phyloP scores from a whole-genome alignment of 2,888 invertebrate species.

The Dicycla oo region DNA sequence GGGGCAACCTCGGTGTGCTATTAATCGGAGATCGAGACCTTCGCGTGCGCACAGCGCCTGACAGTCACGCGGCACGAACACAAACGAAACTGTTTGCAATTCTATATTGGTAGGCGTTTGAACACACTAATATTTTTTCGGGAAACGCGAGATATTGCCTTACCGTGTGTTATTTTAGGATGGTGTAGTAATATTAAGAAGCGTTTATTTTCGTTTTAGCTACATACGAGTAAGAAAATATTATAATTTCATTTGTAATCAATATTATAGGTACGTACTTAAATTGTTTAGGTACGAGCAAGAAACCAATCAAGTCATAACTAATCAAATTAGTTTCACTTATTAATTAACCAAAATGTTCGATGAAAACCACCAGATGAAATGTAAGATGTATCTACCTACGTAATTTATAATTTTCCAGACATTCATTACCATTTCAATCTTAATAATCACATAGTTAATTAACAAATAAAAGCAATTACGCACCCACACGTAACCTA shows the following conservation, averaged over 20 bases:
- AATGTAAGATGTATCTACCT: slow-evolving; percentile 8
- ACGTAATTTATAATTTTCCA: slow-evolving; percentile 23
- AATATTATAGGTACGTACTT: no score
- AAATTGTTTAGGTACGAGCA: neutral
- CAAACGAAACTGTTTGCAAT: slow-evolving; percentile 75
- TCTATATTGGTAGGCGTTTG: slow-evolving; percentile 79
- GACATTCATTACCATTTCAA: slow-evolving; percentile 30
- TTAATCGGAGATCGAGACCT: slow-evolving; percentile 86
- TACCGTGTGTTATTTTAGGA: slow-evolving; percentile 1
- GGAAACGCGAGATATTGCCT: slow-evolving; percentile 9
- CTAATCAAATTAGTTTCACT: neutral
- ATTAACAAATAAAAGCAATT: slow-evolving; percentile 36
- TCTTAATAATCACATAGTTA: slow-evolving; percentile 30
- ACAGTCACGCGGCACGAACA: slow-evolving; percentile 81
- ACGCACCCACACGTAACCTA: slow-evolving; percentile 4
- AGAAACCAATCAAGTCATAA: neutral
- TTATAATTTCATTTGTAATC: neutral
- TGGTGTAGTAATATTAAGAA: neutral
- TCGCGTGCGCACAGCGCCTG: slow-evolving; percentile 85
- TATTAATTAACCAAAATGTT: neutral
- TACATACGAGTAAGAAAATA: neutral
- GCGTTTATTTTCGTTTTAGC: neutral
- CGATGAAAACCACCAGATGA: neutral
- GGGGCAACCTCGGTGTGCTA: slow-evolving; percentile 78
- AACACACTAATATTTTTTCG: slow-evolving; percentile 50